Evolutionary conservation across 1,140 invertebrate genomes (phyloP).

Genomic region (Pseudobourletiella spinata): DNA sequence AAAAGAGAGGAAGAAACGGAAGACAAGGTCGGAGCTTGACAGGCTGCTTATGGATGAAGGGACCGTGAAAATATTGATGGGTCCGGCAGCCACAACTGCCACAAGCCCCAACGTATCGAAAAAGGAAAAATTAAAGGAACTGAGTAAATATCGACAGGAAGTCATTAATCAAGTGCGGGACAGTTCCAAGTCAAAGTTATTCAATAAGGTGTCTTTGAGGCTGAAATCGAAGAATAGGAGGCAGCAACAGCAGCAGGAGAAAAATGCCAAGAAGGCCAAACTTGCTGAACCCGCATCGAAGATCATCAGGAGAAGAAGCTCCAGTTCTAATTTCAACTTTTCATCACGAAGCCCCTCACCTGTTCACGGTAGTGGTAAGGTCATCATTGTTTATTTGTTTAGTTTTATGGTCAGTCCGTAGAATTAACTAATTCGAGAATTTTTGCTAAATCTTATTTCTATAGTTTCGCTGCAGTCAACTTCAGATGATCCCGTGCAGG

Average conservation of each 20-base stretch:
- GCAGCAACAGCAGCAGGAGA: background rate
- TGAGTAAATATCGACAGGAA: background rate
- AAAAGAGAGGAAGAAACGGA: background rate
- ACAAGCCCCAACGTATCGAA: background rate
- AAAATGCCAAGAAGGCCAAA: conserved; percentile 2
- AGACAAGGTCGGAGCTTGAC: background rate
- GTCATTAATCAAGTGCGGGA: conserved; percentile 5
- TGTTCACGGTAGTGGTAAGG: background rate
- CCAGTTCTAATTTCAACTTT: conserved; percentile 7
- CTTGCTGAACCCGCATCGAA: background rate
- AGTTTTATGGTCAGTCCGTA: too few species aligned
- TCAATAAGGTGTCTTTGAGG: conserved; percentile 2
- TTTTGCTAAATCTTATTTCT: background rate
- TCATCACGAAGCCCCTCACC: conserved; percentile 9
- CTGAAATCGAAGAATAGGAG: background rate
- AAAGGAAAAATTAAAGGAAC: background rate
- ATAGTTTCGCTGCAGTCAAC: background rate
- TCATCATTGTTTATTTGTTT: background rate
- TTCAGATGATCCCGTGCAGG: background rate
- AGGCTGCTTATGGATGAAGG: conserved; percentile 1
- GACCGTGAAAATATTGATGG: conserved; percentile 2
- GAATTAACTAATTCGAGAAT: background rate
- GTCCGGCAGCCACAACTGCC: background rate
- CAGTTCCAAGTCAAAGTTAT: conserved; percentile 1
- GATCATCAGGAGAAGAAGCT: conserved; percentile 3